Conservation (phyloP, 2,113 vertebrate species). For the Pogona vitticeps region DNA sequence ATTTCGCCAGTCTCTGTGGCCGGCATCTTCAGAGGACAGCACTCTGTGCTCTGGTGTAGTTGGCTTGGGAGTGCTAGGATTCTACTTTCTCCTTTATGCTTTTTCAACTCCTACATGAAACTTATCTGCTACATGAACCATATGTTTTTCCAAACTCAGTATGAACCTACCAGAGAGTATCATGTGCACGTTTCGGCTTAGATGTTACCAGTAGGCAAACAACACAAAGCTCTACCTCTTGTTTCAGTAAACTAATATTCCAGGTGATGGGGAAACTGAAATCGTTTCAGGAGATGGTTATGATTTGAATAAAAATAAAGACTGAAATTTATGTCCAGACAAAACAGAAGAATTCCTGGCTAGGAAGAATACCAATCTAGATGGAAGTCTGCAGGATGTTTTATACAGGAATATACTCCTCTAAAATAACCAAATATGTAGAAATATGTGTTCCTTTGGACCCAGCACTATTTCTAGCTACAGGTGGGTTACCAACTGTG, state of each 20-base stretch:
- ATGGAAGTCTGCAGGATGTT: not conserved
- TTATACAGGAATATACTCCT: not conserved
- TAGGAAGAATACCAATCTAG: not conserved
- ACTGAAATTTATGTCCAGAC: not conserved
- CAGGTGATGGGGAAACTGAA: not conserved
- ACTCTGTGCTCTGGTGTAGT: too few relatives aligned
- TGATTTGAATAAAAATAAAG: not conserved
- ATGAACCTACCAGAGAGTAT: not conserved
- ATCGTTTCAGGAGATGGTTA: not conserved
- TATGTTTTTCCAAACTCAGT: not conserved
- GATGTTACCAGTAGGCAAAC: not conserved
- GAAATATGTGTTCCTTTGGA: too few relatives aligned
- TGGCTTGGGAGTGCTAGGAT: too few relatives aligned
- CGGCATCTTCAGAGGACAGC: too few relatives aligned
- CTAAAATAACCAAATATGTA: too few relatives aligned
- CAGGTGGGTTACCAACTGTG: too few relatives aligned
- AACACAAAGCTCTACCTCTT: not conserved
- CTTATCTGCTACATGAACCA: not conserved
- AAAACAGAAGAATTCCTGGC: not conserved
- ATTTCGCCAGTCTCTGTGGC: too few relatives aligned
- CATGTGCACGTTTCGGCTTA: not conserved
- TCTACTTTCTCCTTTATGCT: too few relatives aligned
- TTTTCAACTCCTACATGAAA: too few relatives aligned
- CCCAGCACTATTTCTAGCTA: too few relatives aligned
- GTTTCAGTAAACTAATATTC: not conserved